Conservation (phyloP, 1,140 invertebrate genomes). For the Trichoplusia ni region DNA sequence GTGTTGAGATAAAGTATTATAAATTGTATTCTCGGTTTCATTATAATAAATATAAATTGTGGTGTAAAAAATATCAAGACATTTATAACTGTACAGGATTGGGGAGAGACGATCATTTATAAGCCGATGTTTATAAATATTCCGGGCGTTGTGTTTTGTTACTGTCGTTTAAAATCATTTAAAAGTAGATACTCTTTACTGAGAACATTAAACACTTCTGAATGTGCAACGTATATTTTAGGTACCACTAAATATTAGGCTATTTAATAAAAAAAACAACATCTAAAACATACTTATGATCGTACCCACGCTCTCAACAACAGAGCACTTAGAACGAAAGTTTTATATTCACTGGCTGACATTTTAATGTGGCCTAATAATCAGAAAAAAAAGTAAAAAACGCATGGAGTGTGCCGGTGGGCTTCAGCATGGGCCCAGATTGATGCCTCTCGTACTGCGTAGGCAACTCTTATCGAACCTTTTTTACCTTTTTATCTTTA, state of each 20-base stretch:
- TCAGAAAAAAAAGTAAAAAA: conserved; percentile 70
- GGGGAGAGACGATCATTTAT: background rate
- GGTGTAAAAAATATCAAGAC: conserved; percentile 5
- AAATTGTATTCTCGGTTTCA: conserved; percentile 24
- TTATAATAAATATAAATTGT: conserved; percentile 28
- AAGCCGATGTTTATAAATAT: conserved; percentile 11
- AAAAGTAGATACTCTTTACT: background rate
- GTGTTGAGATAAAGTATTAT: conserved; percentile 29
- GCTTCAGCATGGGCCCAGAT: conserved; percentile 73
- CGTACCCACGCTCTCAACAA: background rate
- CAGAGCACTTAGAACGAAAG: conserved; percentile 27
- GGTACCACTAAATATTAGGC: no score
- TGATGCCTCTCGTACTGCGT: conserved; percentile 59
- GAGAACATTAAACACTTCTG: no score
- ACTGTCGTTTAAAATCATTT: conserved; percentile 20
- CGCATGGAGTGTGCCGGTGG: conserved; percentile 62
- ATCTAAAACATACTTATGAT: background rate
- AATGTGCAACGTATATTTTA: no score
- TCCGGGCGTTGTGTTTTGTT: conserved; percentile 1
- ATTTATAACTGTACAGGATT: conserved; percentile 18
- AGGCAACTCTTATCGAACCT: conserved; percentile 51
- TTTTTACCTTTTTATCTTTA: conserved; percentile 64
- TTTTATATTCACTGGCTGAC: conserved; percentile 60
- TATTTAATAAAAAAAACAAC: background rate
- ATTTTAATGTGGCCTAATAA: conserved; percentile 80